A percentile compares a stretch with the other conserved stretches of the same genome.
phyloP scores from a whole-genome alignment of 2,888 invertebrate species.

The Gari tellinella region DNA sequence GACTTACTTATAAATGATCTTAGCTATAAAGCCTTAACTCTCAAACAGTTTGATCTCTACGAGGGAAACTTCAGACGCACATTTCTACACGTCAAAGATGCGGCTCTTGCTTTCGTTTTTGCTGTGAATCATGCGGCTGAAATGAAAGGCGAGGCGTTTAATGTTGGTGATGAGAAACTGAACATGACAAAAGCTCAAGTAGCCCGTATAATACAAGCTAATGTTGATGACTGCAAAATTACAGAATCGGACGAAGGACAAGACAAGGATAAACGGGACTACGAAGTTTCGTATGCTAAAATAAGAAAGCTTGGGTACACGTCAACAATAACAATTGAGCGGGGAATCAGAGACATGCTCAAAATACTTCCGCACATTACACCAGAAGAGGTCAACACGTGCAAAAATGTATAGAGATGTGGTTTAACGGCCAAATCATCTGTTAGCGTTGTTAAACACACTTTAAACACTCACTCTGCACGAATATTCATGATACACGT shows the following conservation, averaged over 20 bases:
- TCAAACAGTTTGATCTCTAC: conserved; percentile 81
- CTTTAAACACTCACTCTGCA: too few species aligned
- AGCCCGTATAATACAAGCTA: conserved; percentile 76
- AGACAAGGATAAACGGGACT: conserved; percentile 84
- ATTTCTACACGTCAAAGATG: conserved; percentile 83
- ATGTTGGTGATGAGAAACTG: conserved; percentile 83
- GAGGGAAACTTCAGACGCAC: conserved; percentile 82
- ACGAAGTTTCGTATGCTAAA: conserved; percentile 82
- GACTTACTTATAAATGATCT: conserved; percentile 84
- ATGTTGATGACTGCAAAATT: conserved; percentile 77
- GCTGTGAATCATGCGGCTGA: conserved; percentile 77
- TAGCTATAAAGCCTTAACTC: conserved; percentile 78
- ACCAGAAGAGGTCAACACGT: conserved; percentile 59
- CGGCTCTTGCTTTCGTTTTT: conserved; percentile 82
- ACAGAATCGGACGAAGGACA: conserved; percentile 75
- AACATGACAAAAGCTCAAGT: conserved; percentile 83
- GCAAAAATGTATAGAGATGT: conserved; percentile 70
- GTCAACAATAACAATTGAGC: conserved; percentile 79
- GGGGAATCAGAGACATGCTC: conserved; percentile 80
- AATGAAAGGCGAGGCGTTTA: conserved; percentile 82
- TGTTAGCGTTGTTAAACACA: too few species aligned
- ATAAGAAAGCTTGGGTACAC: conserved; percentile 80
- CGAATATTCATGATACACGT: too few species aligned
- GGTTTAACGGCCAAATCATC: too few species aligned
- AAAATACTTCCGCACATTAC: conserved; percentile 78